A percentile compares a stretch with the other conserved stretches of the same genome.
Conservation (phyloP, 2,888 invertebrate species). For the Callimorpha dominula region DNA sequence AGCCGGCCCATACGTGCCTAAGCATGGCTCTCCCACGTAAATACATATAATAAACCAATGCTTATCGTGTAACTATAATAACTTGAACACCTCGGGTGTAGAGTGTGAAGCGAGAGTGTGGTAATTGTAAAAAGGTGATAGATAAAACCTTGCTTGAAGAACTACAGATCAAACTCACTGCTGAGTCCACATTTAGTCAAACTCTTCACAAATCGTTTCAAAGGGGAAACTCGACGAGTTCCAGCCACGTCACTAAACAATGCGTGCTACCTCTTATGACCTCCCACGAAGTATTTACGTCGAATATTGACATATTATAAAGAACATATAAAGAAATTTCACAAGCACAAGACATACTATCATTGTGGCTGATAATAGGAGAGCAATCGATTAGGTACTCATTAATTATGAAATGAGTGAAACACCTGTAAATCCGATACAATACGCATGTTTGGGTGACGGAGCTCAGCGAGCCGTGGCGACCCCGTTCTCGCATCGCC, state of each 20-base stretch:
- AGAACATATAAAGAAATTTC: background rate
- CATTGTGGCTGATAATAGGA: background rate
- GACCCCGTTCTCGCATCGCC: conserved; percentile 25
- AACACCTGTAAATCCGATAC: background rate
- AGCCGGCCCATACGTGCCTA: too few species aligned
- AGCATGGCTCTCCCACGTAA: too few species aligned
- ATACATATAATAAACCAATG: too few species aligned
- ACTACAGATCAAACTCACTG: too few species aligned
- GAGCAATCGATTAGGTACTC: background rate
- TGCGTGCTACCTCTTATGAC: background rate
- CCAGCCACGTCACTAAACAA: background rate
- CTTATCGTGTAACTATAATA: too few species aligned
- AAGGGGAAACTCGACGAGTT: background rate
- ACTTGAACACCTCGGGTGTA: background rate
- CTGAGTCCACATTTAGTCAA: background rate
- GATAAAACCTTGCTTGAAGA: too few species aligned
- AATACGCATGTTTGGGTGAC: background rate
- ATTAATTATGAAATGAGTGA: background rate
- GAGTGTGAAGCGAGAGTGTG: background rate
- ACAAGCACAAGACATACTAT: background rate
- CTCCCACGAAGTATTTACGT: background rate
- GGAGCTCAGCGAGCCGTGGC: conserved; percentile 17
- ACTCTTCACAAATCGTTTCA: background rate
- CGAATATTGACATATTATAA: background rate
- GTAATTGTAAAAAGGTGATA: too few species aligned